These are phyloP conservation scores for Guaruba guarouba DNA, from an alignment of 2,113 vertebrate species.

Conservation along the genomic window DNA sequence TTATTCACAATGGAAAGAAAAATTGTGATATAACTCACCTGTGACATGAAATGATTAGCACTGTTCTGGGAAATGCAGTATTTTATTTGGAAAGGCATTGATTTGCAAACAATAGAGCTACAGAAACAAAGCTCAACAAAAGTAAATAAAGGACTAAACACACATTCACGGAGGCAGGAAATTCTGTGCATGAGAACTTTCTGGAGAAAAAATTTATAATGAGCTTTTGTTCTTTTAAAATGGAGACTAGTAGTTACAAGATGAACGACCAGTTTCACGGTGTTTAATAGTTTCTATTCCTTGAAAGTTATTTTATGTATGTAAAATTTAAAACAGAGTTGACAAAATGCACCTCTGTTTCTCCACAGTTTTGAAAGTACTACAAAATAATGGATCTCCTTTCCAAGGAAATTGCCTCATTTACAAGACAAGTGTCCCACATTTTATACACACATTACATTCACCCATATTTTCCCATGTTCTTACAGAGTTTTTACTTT, in stretches of 20 bases:
- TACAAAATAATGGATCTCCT: neutral
- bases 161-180: conserved; percentile 32
- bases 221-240: conserved; percentile 35
- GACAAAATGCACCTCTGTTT: neutral
- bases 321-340: neutral
- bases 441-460: neutral
- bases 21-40: neutral
- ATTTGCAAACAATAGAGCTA: neutral
- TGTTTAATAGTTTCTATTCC: neutral
- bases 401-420: neutral
- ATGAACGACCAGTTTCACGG: neutral
- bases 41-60: neutral
- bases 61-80: neutral
- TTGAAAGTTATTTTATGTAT: neutral
- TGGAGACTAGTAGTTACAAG: conserved; percentile 17
- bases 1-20: neutral
- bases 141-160: conserved; percentile 4
- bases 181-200: conserved; percentile 22
- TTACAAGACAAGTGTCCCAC: neutral
- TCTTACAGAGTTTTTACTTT: neutral
- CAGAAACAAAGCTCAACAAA: conserved; percentile 3
- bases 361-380: neutral
- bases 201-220: neutral
- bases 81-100: conserved; percentile 5
- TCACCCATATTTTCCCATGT: neutral